Base-by-base conservation (phyloP, 2,888 invertebrate species). In the Ceriagrion tenellum region DNA sequence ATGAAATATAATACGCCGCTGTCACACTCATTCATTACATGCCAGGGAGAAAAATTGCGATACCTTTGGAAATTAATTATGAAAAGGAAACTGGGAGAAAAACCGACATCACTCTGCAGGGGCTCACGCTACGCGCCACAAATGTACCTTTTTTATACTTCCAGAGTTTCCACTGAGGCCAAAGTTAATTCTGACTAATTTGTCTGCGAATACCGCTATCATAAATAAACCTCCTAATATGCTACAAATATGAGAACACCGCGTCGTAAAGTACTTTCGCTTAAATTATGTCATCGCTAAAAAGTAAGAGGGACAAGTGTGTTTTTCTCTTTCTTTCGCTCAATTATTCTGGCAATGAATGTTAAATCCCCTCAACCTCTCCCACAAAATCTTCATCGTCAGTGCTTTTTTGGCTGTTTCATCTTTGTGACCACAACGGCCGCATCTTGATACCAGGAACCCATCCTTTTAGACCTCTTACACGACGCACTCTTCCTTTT, bases 1-100 rank as follows among this genome's bases (percentile, higher is more conserved):
- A 30, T 35, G 74, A 81, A 35, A 81, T 81, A 35, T 81, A 13
- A 81, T 81, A 35, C 35, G 81, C 35, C 81, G 35, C 35, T 81
- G 81, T 35, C 81, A 81, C 81, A 81, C 35, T 81, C 81, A 81
- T 81, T 81, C 81, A 81, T 81, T 81, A 12, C 30, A 30, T 13
- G 81, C 81, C 81, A 35, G 35, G 16, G 35, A 81, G 81, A 81
- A 81, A 81, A 35, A 81, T 81, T 81, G 81, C 81, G 35, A 81
- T 81, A 81, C 81, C 81, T 81, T 81, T 35, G 16, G 81, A 35
- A 81, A 81, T 81, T 35, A 35, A 81, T 81, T 35, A 35, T 35
- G 81, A 30, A 81, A 35, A 35, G 30, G 18, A 81, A 81, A 69
- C 12, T 3, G n/a, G 10, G 69, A 69, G n/a, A n/a, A 69, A 69